phyloP scores from a whole-genome alignment of 2,797 vertebrate genomes.

The Pangasius mekongensis region DNA sequence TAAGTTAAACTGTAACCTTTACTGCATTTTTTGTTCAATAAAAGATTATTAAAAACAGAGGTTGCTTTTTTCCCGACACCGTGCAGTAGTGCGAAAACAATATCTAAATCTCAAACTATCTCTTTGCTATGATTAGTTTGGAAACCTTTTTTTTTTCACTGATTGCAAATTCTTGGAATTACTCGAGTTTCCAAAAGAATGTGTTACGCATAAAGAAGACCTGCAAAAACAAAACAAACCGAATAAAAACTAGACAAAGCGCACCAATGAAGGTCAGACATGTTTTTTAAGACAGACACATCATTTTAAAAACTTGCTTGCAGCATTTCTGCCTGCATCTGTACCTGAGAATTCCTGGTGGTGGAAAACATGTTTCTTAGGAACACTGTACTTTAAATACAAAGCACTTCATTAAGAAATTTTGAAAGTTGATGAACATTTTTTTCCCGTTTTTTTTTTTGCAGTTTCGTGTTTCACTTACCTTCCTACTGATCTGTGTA shows the following conservation, averaged over 20 bases:
- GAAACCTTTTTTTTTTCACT: neutral
- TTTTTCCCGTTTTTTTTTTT: neutral
- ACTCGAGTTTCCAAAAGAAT: neutral
- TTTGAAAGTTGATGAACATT: neutral
- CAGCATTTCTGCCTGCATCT: neutral
- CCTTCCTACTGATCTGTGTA: neutral
- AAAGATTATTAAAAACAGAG: neutral
- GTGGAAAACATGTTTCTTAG: neutral
- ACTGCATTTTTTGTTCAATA: neutral
- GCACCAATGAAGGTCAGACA: neutral
- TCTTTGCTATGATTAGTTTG: neutral
- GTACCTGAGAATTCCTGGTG: neutral
- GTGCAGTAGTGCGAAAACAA: neutral
- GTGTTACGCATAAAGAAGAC: neutral
- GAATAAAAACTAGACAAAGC: neutral
- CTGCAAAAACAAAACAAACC: neutral
- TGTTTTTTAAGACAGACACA: neutral
- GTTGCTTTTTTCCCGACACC: neutral
- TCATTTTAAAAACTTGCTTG: neutral
- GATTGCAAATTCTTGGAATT: conserved; percentile 1
- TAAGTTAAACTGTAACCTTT: neutral
- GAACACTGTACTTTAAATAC: neutral
- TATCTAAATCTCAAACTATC: neutral
- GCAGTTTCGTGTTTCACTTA: neutral
- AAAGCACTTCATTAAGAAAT: neutral